Percentiles rank a stretch among this genome's conserved stretches.
These are phyloP conservation scores for Hemiscyllium ocellatum DNA, from an alignment of 2,113 vertebrate species.

Conservation along the genomic window DNA sequence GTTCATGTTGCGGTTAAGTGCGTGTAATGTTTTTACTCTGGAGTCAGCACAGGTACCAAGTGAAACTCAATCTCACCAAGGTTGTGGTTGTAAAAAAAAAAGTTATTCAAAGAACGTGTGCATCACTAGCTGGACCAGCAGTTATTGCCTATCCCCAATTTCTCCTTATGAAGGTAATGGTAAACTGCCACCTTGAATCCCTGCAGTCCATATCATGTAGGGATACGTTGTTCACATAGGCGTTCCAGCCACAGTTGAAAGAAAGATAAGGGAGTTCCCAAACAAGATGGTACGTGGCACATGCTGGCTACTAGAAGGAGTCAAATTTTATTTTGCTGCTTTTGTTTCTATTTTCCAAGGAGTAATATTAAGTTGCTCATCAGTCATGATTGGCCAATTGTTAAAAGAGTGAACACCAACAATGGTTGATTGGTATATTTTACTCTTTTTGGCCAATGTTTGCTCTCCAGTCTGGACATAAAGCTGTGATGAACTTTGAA, in stretches of 20 bases:
- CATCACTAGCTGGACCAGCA: too few relatives aligned
- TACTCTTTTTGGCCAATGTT: not conserved
- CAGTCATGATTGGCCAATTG: not conserved
- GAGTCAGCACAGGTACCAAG: not conserved
- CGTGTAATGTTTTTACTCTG: not conserved
- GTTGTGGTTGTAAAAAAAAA: too few relatives aligned
- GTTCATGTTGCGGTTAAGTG: not conserved
- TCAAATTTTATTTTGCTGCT: not conserved
- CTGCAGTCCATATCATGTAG: too few relatives aligned
- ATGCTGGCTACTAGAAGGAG: not conserved
- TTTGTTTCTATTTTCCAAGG: not conserved
- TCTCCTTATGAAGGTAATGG: too few relatives aligned
- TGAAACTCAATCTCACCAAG: not conserved
- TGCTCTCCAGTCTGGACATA: not conserved
- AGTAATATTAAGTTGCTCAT: not conserved
- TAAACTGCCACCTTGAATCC: too few relatives aligned
- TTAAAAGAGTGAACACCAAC: not conserved
- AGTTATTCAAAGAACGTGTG: too few relatives aligned
- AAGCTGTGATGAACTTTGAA: not conserved
- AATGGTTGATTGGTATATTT: not conserved
- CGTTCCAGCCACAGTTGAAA: too few relatives aligned
- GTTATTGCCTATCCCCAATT: too few relatives aligned
- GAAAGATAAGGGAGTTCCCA: too few relatives aligned
- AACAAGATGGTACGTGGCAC: too few relatives aligned
- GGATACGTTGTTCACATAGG: too few relatives aligned